Conservation (phyloP, 2,113 vertebrate species). For the Calidris pugnax region DNA sequence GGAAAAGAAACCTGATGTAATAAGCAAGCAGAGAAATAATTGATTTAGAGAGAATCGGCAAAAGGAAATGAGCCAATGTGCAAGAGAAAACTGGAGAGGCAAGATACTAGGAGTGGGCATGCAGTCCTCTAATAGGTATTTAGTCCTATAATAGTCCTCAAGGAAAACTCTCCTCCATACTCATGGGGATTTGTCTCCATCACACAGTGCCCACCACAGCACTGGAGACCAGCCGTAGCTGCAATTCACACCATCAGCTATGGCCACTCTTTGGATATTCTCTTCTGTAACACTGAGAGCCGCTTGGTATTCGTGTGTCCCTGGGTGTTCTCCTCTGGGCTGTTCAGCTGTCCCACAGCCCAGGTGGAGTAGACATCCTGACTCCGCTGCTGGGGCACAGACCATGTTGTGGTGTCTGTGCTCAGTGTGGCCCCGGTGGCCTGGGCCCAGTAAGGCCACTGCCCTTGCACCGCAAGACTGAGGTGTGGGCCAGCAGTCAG, state of each 20-base stretch:
- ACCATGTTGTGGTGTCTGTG: fast-evolving
- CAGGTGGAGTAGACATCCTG: neutral
- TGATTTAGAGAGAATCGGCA: neutral
- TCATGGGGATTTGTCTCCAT: too few species aligned
- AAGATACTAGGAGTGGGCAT: neutral
- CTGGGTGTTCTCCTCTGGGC: neutral
- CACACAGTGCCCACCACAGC: neutral
- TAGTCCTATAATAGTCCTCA: too few species aligned
- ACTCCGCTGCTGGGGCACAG: too few species aligned
- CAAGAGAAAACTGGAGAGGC: neutral
- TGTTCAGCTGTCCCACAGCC: fast-evolving
- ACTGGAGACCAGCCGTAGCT: neutral
- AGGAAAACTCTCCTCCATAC: fast-evolving
- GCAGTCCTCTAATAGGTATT: fast-evolving
- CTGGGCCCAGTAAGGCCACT: neutral
- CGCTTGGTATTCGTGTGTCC: neutral
- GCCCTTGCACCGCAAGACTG: neutral
- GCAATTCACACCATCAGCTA: neutral
- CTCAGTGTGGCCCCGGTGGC: neutral
- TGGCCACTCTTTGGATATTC: neutral
- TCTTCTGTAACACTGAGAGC: neutral
- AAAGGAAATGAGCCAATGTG: neutral
- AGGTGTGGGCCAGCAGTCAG: too few species aligned
- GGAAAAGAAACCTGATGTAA: neutral
- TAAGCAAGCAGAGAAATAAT: neutral